Conservation (phyloP, 2,797 vertebrate genomes). For the Tangara arthus region DNA sequence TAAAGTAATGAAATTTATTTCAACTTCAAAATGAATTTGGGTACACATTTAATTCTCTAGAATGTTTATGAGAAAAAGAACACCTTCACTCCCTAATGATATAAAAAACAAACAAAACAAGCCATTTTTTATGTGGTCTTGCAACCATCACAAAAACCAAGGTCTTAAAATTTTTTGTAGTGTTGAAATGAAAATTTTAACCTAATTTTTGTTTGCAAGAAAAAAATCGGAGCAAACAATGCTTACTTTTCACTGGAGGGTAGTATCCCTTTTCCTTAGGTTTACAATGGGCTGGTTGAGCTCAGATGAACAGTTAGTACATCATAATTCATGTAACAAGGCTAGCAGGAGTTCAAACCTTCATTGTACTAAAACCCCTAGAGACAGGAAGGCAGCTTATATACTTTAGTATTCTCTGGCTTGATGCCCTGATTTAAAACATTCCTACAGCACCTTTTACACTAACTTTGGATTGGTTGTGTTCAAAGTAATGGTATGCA, state of each 20-base stretch:
- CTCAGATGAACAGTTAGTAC: conserved; percentile 10
- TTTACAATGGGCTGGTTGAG: not conserved
- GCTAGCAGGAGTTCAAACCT: conserved; percentile 37
- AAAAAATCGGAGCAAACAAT: not conserved
- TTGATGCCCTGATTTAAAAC: not conserved
- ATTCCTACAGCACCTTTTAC: not conserved
- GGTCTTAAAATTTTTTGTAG: not conserved
- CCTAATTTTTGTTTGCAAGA: not conserved
- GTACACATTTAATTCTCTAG: not conserved
- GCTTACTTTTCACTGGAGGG: not conserved
- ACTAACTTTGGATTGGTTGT: not conserved
- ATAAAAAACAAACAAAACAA: not conserved
- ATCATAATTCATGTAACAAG: not conserved
- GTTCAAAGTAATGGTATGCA: not conserved
- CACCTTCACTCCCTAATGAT: not conserved
- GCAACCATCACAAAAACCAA: not conserved
- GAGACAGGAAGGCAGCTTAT: conserved; percentile 1
- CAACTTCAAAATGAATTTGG: not conserved
- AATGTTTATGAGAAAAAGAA: not conserved
- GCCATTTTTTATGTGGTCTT: not conserved
- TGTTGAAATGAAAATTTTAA: not conserved
- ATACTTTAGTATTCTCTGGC: conserved; percentile 27
- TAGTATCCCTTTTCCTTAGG: not conserved
- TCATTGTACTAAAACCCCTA: not conserved
- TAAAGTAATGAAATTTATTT: not conserved